Conservation (phyloP, 2,797 vertebrate species). For the Tenualosa ilisha region DNA sequence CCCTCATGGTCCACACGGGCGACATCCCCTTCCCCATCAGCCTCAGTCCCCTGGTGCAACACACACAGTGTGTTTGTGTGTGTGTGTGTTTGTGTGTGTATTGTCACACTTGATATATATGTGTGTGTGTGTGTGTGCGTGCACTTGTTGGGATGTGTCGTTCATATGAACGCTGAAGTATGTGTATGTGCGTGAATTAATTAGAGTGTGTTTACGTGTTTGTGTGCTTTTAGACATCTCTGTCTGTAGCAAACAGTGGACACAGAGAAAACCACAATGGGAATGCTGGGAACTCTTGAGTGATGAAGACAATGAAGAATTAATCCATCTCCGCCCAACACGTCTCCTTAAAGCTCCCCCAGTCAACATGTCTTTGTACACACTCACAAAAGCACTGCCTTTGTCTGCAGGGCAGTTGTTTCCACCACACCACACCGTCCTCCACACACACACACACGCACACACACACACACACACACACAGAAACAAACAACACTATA, state of each 20-base stretch:
- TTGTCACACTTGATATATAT: neutral
- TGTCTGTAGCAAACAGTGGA: too few relatives aligned
- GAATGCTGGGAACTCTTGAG: too few relatives aligned
- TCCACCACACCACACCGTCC: neutral
- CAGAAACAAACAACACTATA: neutral
- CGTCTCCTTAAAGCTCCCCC: neutral
- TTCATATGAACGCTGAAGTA: neutral
- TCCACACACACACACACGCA: constrained; percentile 10
- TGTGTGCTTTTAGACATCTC: too few relatives aligned
- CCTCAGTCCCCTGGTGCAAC: neutral
- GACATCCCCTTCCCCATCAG: neutral
- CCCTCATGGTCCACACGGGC: neutral
- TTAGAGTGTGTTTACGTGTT: neutral
- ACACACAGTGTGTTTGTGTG: neutral
- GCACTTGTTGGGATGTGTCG: neutral
- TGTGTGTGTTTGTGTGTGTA: neutral
- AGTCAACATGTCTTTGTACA: neutral
- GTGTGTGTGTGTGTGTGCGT: neutral
- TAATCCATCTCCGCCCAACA: neutral
- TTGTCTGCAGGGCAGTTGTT: neutral
- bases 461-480: neutral
- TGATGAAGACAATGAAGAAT: too few relatives aligned
- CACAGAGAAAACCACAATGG: too few relatives aligned
- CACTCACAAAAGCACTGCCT: neutral
- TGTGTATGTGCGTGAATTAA: too few relatives aligned